phyloP scores from a whole-genome alignment of 30 jellyfish, hydroid and myxozoan species.

The Pseudorhiza aurosa region DNA sequence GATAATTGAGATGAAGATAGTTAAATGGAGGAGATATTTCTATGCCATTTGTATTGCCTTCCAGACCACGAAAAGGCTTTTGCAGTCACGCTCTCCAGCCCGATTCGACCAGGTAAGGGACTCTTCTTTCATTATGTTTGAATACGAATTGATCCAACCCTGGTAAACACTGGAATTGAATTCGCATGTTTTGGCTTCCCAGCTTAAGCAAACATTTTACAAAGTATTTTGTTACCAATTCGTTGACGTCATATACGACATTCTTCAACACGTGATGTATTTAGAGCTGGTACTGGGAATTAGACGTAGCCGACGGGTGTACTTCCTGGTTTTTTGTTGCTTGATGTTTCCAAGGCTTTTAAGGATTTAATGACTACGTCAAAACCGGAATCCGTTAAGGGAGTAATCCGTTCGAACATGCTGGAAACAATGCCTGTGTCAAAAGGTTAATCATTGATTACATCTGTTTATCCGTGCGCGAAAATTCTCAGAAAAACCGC shows the following conservation, averaged over 20 bases:
- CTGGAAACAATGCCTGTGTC: background rate
- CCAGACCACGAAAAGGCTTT: constrained; percentile 47
- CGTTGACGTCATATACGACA: too few species aligned
- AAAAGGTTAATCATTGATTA: constrained; percentile 12
- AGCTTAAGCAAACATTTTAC: too few species aligned
- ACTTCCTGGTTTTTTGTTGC: constrained; percentile 15
- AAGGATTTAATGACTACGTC: background rate
- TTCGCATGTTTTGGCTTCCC: too few species aligned
- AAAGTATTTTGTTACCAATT: too few species aligned
- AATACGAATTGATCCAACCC: background rate
- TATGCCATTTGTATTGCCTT: background rate
- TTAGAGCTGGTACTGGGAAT: too few species aligned
- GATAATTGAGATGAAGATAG: too few species aligned
- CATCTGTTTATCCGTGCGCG: constrained; percentile 18
- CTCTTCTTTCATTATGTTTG: background rate
- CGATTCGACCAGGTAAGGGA: constrained; percentile 87
- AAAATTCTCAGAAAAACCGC: constrained; percentile 7
- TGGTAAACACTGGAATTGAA: too few species aligned
- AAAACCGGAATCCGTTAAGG: constrained; percentile 17
- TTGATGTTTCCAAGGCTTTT: background rate
- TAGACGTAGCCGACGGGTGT: background rate
- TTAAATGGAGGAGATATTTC: too few species aligned
- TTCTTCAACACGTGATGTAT: too few species aligned
- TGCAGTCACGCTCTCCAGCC: constrained; percentile 91
- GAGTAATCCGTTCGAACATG: constrained; percentile 1